Conservation (phyloP, 92 coral and sea anemone genomes). For the Metridium senile region DNA sequence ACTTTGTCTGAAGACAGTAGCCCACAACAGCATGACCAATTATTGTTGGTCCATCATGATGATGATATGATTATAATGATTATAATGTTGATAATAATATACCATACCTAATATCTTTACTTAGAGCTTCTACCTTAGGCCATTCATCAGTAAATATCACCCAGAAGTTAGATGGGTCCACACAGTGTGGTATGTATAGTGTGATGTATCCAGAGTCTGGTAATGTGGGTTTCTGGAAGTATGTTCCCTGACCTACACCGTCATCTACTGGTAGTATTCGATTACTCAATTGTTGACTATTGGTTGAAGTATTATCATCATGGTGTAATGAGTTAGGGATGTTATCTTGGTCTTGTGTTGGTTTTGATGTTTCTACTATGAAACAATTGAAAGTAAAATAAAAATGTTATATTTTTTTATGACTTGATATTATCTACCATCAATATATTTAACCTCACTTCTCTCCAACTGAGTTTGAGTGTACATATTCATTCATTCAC, state of each 20-base stretch:
- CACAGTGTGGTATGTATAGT: conserved; percentile 77
- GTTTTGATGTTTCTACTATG: neutral
- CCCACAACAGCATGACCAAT: no score
- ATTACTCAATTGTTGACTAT: neutral
- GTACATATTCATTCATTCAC: no score
- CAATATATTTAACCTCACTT: no score
- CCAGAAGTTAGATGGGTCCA: conserved; percentile 90
- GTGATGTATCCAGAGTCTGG: conserved; percentile 77
- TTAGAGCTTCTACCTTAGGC: conserved; percentile 69
- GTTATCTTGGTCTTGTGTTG: neutral
- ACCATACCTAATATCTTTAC: conserved; percentile 83
- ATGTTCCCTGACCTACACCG: conserved; percentile 80
- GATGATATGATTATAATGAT: no score
- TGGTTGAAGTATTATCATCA: no score
- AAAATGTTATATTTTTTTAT: neutral
- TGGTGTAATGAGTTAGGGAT: neutral
- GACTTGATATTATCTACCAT: no score
- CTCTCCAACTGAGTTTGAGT: no score
- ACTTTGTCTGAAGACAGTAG: no score
- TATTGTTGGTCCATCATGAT: no score
- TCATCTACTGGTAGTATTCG: conserved; percentile 56
- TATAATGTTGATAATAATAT: no score
- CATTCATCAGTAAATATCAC: conserved; percentile 73
- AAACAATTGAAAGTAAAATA: neutral
- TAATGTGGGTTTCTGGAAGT: conserved; percentile 58